Base-by-base conservation (phyloP, 2,888 invertebrate species). In the Tenthredo livida region DNA sequence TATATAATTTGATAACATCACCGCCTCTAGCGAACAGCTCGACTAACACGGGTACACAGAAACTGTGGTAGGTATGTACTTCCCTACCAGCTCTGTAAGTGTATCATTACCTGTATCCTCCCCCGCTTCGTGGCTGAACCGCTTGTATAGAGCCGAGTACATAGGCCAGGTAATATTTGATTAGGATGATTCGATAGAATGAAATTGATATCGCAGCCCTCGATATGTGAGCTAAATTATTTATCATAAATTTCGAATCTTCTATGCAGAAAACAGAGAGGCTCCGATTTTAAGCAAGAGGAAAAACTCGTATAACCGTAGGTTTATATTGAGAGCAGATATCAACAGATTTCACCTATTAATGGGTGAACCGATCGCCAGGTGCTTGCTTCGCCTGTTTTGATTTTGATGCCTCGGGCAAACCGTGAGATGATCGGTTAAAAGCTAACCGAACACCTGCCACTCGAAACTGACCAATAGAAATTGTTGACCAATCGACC, bases 1-100 rank as follows among this genome's bases (percentile, higher is more conserved):
- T 87, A 88, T 89, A 90, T 91, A 91, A 91, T 92, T 91, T 89
- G 90, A 92, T 92, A 90, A 89, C 89, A 90, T 89, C 89, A 88
- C 86, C 86, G 89, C 89, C 88, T 88, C 88, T 83, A 86, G 89
- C 89, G 86, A 84, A 86, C 86, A 86, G 88, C 86, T 86, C 86
- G 84, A 86, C 82, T 75, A 65, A 84, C 87, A 86, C 58, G 85
- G 54, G 85, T 70, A 61, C 21, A 61, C 37, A n/a, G 50, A 40
- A 61, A 40, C 61, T 21, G 29, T 77, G 84, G 85, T 80, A 80
- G 84, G 73, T 80, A 65, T 83, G 83, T 33, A 73, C 58, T 70
- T 29, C n/a, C 40, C 43, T 72, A 61, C 86, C n/a, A n/a, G n/a
- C 77, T 84, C 72, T 82, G 73, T 90, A 89, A 89, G 90, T 90